Evolutionary conservation across 2,888 invertebrate genomes (phyloP).

Genomic region (Pollenia griseotomentosa): DNA sequence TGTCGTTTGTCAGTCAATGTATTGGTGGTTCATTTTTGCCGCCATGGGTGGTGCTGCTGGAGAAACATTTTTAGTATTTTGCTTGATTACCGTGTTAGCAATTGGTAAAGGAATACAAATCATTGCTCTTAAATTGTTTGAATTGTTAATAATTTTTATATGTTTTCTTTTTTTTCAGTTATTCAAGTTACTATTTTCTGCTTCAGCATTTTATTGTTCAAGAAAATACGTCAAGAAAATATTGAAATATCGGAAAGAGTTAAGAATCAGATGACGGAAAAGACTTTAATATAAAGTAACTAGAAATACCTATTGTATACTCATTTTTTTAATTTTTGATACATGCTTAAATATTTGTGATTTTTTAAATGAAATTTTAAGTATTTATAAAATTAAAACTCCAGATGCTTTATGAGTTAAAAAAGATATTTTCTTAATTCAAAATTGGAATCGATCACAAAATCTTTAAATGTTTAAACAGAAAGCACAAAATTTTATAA

Average conservation of each 20-base stretch:
- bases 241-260: not conserved
- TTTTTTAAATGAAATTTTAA: not conserved
- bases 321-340: not conserved
- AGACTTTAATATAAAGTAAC: not conserved
- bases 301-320: not conserved
- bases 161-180: not conserved
- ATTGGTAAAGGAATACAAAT: not conserved
- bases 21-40: constrained; percentile 1
- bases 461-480: too few species aligned
- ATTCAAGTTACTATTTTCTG: constrained; percentile 4
- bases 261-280: not conserved
- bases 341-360: not conserved
- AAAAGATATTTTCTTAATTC: too few species aligned
- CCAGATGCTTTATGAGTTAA: too few species aligned
- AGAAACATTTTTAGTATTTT: not conserved
- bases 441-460: too few species aligned
- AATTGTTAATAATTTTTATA: not conserved
- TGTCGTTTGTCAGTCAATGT: not conserved
- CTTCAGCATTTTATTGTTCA: constrained; percentile 24
- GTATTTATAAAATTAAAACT: too few species aligned
- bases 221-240: constrained; percentile 21
- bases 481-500: too few species aligned
- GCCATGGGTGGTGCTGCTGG: not conserved
- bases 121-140: not conserved
- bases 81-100: not conserved